phyloP scores from a whole-genome alignment of 2,113 vertebrate genomes.

The Marcusenius ussheri region DNA sequence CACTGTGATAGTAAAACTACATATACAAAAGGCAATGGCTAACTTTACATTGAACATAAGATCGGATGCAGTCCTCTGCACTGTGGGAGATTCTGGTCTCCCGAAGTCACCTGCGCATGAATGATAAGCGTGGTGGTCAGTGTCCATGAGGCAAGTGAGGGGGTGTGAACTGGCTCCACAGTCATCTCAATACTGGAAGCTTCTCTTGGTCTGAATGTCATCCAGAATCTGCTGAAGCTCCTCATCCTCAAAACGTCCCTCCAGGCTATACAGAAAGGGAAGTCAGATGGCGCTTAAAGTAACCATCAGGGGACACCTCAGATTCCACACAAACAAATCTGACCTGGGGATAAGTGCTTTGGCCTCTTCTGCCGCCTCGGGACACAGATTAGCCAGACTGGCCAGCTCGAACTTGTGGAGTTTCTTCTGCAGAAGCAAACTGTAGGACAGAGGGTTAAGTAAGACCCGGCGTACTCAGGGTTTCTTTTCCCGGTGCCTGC shows the following conservation, averaged over 20 bases:
- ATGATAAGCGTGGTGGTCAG: neutral
- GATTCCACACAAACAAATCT: constrained; percentile 28
- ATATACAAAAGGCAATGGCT: neutral
- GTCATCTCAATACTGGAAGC: constrained; percentile 80
- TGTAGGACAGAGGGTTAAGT: constrained; percentile 35
- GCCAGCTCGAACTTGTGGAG: constrained; percentile 96
- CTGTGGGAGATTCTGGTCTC: neutral
- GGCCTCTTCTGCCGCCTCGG: constrained; percentile 91
- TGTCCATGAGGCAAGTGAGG: neutral
- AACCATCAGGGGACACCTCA: neutral
- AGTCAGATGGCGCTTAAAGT: neutral
- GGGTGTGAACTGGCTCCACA: neutral
- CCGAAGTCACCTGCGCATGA: neutral
- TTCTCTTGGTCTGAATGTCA: constrained; percentile 95
- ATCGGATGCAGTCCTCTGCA: neutral
- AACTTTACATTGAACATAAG: neutral
- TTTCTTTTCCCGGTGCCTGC: neutral
- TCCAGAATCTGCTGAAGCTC: constrained; percentile 96
- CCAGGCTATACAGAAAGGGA: constrained; percentile 61
- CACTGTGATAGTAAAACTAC: neutral
- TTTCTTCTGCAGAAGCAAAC: constrained; percentile 93
- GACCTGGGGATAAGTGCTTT: constrained; percentile 96
- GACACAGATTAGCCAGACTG: constrained; percentile 92
- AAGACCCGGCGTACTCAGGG: neutral
- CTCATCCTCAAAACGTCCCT: constrained; percentile 92